Percentiles rank a stretch among this genome's conserved stretches.
These are phyloP conservation scores for Epizoanthus stellaris DNA, from an alignment of 92 coral and sea anemone species.

Conservation along the genomic window DNA sequence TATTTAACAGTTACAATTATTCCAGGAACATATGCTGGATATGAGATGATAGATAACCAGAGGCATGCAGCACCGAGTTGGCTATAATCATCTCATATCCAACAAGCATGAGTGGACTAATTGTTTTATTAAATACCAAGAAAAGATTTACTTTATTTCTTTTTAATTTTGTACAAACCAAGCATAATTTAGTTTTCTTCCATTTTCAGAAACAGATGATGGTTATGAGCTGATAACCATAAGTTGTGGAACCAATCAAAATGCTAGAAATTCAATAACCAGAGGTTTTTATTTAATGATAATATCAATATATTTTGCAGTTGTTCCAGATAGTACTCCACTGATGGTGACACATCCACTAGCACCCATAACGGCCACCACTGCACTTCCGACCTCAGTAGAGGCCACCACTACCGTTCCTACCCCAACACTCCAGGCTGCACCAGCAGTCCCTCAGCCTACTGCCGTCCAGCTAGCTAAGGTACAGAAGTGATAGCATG, in stretches of 20 bases:
- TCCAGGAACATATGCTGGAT: no score
- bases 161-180: no score
- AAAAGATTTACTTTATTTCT: not conserved
- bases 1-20: not conserved
- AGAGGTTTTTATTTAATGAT: no score
- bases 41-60: no score
- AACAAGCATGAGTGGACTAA: no score
- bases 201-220: not conserved
- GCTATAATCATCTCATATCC: no score
- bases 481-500: conserved; percentile 50
- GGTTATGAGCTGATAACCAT: no score
- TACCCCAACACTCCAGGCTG: conserved; percentile 79
- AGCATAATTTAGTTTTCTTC: not conserved
- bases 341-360: conserved; percentile 65
- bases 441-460: conserved; percentile 83
- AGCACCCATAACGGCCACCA: conserved; percentile 83
- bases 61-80: no score
- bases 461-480: conserved; percentile 82
- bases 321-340: conserved; percentile 97
- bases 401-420: conserved; percentile 89
- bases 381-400: conserved; percentile 81
- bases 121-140: no score
- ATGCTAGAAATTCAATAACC: not conserved
- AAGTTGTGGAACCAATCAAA: no score
- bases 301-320: conserved; percentile 29